Evolutionary conservation across 2,888 invertebrate species (phyloP), one percentile per base, ranked within the genome.

Genomic region (Euplagia quadripunctaria): DNA sequence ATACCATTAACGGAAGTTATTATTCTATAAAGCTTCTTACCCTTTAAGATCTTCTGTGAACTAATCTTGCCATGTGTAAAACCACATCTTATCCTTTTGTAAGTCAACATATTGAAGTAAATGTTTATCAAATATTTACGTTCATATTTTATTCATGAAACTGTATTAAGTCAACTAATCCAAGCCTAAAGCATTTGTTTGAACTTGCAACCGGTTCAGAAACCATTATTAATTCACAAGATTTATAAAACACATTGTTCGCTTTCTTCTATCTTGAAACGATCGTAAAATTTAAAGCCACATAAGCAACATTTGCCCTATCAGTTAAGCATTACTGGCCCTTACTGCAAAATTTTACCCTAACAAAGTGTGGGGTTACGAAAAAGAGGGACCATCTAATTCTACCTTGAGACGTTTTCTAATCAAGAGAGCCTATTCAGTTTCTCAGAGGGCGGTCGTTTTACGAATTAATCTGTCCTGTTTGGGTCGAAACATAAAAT

Each of bases 401-500:
- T 76, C 78, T 68, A 80, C 79, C 77, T 73, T 82, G 75, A 85
- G 81, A 80, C 77, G 72, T 79, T 81, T 81, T 79, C 83, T 79
- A 84, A 85, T 84, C 80, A 85, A 85, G 75, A 72, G 67, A 74
- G 41, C 68, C 76, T 75, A 78, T 85, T 79, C 71, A 72, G 73
- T 80, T 77, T 68, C 76, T 79, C 71, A 67, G 75, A 68, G 70
- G 76, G 67, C 46, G 77, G 71, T 76, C 80, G 68, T 82, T 83
- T 82, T 74, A 76, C 65, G 79, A 77, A 85, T 85, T 86, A 86
- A 86, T 85, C 83, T 78, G 72, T 76, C 75, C 78, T 76, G 52
- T 77, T 79, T 68, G 80, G 82, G 79, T 74, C 67, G 46, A 61
- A 66, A 70, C 76, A 82, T 85, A 79, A 85, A 84, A 83, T 82